Evolutionary conservation across 2,888 invertebrate species (phyloP), one percentile per base, ranked within the genome.

Genomic region (Apodemia zela): DNA sequence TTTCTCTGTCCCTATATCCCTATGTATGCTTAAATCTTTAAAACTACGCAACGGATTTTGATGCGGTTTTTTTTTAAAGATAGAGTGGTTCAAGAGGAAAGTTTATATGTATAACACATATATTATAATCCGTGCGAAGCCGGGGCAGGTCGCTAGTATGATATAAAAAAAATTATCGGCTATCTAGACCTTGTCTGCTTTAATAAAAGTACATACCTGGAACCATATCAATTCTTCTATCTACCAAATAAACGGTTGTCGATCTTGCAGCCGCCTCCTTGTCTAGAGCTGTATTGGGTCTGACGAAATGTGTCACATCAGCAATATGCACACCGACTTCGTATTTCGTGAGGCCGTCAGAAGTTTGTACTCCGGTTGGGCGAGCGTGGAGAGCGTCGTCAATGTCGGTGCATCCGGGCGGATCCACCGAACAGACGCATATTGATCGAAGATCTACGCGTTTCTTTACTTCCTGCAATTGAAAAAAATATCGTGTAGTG

Each of bases 401-500:
- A 69, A 99, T 99, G 82, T 99, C 99, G 0, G 99, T 99, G 82
- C 99, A 99, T 0, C 99, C 99, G 0, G 98, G 98, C 3, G 99
- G 99, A 93, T 99, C 99, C 0, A 99, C 98, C 0, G 98, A 98
- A 78, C 98, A 99, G 57, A 99, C 95, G 75, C 95, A 94, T 4
- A 98, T 81, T 63, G 96, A 93, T 13, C 99, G 94, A 1, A 99
- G 90, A 82, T 99, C 98, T 11, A 94, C 94, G 25, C 99, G 94
- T 72, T 94, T 94, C 25, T 93, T 93, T 66, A 95, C 92, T 80
- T 97, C 97, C 95, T 97, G 73, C 1, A 78, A 77, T 45, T 45
- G n/a, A n/a, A n/a, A 15, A 13, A 38, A 38, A 4, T 38, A 13
- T 13, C 3, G 3, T 11, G 8, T 7, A 35, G 38, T 38, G 11